Conservation (phyloP, 2,888 invertebrate genomes). For the Microdon myrmicae region DNA sequence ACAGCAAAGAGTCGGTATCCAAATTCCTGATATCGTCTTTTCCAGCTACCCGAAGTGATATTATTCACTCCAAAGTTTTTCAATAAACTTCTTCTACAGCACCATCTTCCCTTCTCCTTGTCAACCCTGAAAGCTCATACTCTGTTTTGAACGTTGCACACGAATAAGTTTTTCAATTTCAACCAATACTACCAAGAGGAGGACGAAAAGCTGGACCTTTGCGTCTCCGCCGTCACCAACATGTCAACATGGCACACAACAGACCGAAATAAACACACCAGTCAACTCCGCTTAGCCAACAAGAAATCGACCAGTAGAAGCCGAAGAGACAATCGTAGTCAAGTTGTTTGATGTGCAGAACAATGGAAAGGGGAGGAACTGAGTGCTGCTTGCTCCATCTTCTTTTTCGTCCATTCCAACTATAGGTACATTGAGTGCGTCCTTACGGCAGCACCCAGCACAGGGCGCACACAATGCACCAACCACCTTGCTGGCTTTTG, state of each 20-base stretch:
- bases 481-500: conserved; percentile 45
- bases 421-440: background rate
- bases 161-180: no score
- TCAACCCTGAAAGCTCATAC: no score
- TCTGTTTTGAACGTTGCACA: no score
- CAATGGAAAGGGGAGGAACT: conserved; percentile 67
- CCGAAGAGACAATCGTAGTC: conserved; percentile 29
- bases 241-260: conserved; percentile 39
- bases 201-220: conserved; percentile 34
- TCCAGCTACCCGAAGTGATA: no score
- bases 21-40: no score
- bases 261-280: conserved; percentile 29
- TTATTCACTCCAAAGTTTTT: no score
- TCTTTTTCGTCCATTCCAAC: conserved; percentile 18
- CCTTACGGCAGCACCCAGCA: conserved; percentile 1
- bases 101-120: no score
- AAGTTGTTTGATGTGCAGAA: conserved; percentile 63
- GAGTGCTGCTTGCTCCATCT: conserved; percentile 23
- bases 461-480: conserved; percentile 24
- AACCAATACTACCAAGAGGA: conserved; percentile 34
- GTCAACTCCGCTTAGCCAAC: conserved; percentile 33
- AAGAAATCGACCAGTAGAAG: conserved; percentile 12
- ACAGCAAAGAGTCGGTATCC: no score
- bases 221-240: conserved; percentile 37
- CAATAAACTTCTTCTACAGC: no score